phyloP scores from a whole-genome alignment of 2,888 invertebrate genomes.

The Protodeltote pygarga region DNA sequence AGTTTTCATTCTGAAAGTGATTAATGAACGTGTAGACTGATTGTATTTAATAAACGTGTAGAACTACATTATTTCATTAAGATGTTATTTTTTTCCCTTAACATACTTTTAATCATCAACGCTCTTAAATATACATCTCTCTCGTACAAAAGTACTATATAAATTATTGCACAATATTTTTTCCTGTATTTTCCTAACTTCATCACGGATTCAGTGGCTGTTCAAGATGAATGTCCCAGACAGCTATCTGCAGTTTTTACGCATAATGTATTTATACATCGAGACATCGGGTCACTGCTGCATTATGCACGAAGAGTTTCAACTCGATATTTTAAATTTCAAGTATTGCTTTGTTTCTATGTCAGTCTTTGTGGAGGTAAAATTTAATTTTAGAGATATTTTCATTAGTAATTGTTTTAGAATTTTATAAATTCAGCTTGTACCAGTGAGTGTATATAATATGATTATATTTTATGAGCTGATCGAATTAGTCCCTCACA shows the following conservation, averaged over 20 bases:
- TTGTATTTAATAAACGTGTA: no score
- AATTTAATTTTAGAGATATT: no score
- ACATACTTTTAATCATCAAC: background rate
- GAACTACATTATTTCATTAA: no score
- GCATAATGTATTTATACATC: constrained; percentile 52
- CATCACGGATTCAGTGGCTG: constrained; percentile 44
- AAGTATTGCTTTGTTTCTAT: constrained; percentile 3
- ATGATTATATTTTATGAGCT: background rate
- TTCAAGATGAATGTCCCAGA: constrained; percentile 57
- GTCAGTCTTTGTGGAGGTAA: background rate
- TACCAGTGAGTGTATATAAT: no score
- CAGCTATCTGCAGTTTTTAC: constrained; percentile 59
- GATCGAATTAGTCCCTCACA: background rate
- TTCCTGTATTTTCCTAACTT: constrained; percentile 8
- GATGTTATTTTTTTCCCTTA: no score
- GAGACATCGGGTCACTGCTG: constrained; percentile 65
- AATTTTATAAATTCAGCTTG: background rate
- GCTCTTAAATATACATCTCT: background rate
- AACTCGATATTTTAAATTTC: constrained; percentile 33
- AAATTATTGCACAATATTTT: constrained; percentile 2
- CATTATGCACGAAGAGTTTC: constrained; percentile 61
- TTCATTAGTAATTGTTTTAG: no score
- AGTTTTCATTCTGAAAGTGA: no score
- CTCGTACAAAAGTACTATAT: background rate
- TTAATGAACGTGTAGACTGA: no score